Conservation (phyloP, 1,140 invertebrate species). For the Anastrepha ludens region DNA sequence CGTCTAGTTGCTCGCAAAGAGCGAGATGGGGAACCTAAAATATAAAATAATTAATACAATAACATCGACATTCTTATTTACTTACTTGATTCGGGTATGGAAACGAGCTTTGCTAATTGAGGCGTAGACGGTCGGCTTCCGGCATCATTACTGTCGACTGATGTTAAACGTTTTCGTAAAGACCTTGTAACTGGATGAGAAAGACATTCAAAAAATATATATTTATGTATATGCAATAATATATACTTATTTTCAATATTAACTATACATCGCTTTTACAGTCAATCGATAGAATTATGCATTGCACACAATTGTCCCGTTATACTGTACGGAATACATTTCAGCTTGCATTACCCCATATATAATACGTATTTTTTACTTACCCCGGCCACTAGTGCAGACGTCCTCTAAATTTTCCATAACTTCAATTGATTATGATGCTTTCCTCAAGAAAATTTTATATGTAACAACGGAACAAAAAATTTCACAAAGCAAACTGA, state of each 20-base stretch:
- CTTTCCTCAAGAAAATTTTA: background rate
- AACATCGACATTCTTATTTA: background rate
- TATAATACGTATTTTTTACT: background rate
- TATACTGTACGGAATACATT: too few relatives aligned
- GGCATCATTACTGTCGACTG: slow-evolving; percentile 59
- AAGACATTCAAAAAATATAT: background rate
- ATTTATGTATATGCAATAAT: too few relatives aligned
- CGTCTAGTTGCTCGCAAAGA: slow-evolving; percentile 64
- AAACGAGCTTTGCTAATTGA: slow-evolving; percentile 58
- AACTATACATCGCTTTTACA: too few relatives aligned
- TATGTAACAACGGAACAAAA: background rate
- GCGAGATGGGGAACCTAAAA: slow-evolving; percentile 15
- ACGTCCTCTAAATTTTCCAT: slow-evolving; percentile 47
- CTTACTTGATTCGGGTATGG: slow-evolving; percentile 61
- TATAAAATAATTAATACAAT: background rate
- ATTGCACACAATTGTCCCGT: too few relatives aligned
- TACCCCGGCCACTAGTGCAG: slow-evolving; percentile 49
- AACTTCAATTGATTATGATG: background rate
- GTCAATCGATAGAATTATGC: too few relatives aligned
- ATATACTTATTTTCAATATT: too few relatives aligned
- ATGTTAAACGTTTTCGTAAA: slow-evolving; percentile 60
- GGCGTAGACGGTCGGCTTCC: slow-evolving; percentile 65
- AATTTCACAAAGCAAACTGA: slow-evolving; percentile 4
- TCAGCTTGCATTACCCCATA: background rate
- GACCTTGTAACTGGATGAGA: slow-evolving; percentile 64